phyloP scores from a whole-genome alignment of 2,888 invertebrate genomes.

The Diploptera punctata region DNA sequence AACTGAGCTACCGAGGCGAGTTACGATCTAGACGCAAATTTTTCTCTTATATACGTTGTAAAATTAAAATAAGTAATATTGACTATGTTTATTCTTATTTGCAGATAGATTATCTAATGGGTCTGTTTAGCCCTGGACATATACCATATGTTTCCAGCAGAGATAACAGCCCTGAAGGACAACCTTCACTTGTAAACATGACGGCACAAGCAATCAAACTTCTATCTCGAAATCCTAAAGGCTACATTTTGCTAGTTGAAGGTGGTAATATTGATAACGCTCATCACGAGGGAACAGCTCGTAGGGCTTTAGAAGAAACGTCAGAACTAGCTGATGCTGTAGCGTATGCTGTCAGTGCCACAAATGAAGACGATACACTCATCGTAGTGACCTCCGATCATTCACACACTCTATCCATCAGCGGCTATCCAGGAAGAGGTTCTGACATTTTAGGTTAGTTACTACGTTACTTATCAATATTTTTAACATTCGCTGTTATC shows the following conservation, averaged over 20 bases:
- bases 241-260: slow-evolving; percentile 65
- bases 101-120: slow-evolving; percentile 58
- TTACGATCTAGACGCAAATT: too few species aligned
- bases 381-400: slow-evolving; percentile 72
- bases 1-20: too few species aligned
- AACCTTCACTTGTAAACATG: slow-evolving; percentile 66
- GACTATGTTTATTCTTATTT: too few species aligned
- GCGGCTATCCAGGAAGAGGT: slow-evolving; percentile 67
- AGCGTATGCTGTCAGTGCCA: slow-evolving; percentile 55
- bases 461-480: too few species aligned
- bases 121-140: slow-evolving; percentile 63
- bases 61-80: too few species aligned
- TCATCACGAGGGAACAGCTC: slow-evolving; percentile 67
- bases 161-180: slow-evolving; percentile 50
- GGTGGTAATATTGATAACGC: slow-evolving; percentile 69
- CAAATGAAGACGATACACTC: slow-evolving; percentile 64
- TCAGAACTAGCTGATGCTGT: slow-evolving; percentile 70
- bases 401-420: slow-evolving; percentile 66
- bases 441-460: slow-evolving; percentile 59
- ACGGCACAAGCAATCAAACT: slow-evolving; percentile 63
- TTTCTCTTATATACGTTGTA: too few species aligned
- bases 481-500: too few species aligned
- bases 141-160: slow-evolving; percentile 62
- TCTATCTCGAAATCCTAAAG: slow-evolving; percentile 56
- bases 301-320: slow-evolving; percentile 67